Base-by-base conservation (phyloP, 2,888 invertebrate genomes). In the Lissocephala sabroskyi region DNA sequence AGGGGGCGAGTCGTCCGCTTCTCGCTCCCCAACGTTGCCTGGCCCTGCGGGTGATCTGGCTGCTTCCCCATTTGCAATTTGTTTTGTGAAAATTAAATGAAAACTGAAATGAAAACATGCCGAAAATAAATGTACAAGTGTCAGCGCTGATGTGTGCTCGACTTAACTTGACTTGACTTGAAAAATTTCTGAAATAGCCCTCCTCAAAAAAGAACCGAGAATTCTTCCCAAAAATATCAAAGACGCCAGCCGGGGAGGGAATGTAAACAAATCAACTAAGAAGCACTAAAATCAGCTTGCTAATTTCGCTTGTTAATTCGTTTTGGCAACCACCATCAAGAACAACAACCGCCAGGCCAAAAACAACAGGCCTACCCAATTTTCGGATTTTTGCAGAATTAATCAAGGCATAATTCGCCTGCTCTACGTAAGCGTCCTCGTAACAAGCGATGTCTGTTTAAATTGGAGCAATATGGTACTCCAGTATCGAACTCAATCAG, bases 61-160 rank as follows among this genome's bases (percentile, higher is more conserved):
- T 5, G 7, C 7, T 23, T 23, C 7, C 7, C 23, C 7, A 5
- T 23, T 23, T 23, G 4, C 3, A 7, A 23, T 23, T 23, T 23
- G 23, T n/a, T n/a, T n/a, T n/a, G n/a, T n/a, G n/a, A n/a, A 23
- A 23, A 23, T 5, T 23, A 23, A 23, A 23, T 23, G 3, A 23
- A 3, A 30, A 30, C n/a, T n/a, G 30, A 30, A 30, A 30, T 10
- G 10, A 30, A 30, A 30, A 30, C 9, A 30, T 10, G 3, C 3
- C 26, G 3, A 23, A 23, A 23, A 23, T 23, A 23, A 23, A 23
- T 23, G 23, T 73, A 62, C 64, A 76, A 76, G 68, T 73, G 71
- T 73, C 71, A 74, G 58, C 62, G 52, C 40, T 70, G 70, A 74
- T 62, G 66, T 62, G 70, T 59, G 73, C 65, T 50, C 49, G 62